Percentiles rank a stretch among this genome's conserved stretches.
These are phyloP conservation scores for Athene noctua DNA, from an alignment of 2,113 vertebrate species.

Conservation along the genomic window DNA sequence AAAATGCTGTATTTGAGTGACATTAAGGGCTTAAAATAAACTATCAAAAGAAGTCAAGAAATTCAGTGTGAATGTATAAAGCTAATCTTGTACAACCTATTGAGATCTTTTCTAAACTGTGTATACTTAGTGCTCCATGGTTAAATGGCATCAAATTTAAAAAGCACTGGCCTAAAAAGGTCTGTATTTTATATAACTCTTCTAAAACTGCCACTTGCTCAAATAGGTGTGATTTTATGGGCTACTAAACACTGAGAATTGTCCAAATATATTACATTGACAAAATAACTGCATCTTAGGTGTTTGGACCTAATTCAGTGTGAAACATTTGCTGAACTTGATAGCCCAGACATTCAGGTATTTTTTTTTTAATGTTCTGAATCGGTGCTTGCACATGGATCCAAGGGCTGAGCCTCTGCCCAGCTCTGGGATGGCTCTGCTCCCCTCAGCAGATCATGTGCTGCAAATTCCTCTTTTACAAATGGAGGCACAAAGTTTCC, in stretches of 20 bases:
- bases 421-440: neutral
- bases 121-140: neutral
- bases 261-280: neutral
- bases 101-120: neutral
- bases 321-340: neutral
- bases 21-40: neutral
- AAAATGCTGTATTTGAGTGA: neutral
- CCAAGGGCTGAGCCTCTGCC: neutral
- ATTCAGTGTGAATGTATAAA: neutral
- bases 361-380: neutral
- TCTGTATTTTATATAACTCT: neutral
- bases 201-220: neutral
- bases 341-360: neutral
- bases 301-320: neutral
- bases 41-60: neutral
- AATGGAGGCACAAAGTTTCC: neutral
- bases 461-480: neutral
- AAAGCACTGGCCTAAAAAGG: neutral
- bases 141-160: neutral
- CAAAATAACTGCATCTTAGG: neutral
- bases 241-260: neutral
- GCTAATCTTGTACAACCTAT: neutral
- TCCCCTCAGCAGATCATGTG: neutral
- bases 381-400: rapidly evolving
- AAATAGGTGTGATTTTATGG: neutral